These are phyloP conservation scores for Aphaenogaster floridana DNA, from an alignment of 1,140 invertebrate genomes.

Conservation along the genomic window DNA sequence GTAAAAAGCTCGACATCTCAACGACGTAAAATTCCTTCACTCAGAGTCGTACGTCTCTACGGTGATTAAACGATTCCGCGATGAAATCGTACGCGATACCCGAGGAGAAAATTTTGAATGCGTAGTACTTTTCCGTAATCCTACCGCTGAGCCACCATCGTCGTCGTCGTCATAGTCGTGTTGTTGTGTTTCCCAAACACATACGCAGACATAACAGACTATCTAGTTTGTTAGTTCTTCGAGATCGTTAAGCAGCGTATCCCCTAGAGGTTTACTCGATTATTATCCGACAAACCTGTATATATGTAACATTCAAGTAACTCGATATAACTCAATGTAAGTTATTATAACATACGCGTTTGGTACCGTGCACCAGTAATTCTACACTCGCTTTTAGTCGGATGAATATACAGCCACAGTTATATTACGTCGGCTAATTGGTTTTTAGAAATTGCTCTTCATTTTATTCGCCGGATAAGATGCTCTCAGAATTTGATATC, in stretches of 20 bases:
- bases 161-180: conserved; percentile 26
- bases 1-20: conserved; percentile 7
- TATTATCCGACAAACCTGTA: conserved; percentile 47
- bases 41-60: conserved; percentile 12
- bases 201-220: conserved; percentile 7
- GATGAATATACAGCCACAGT: neutral
- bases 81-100: neutral
- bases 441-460: neutral
- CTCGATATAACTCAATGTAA: conserved; percentile 57
- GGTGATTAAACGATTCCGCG: conserved; percentile 35
- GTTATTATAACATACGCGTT: conserved; percentile 37
- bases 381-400: conserved; percentile 15
- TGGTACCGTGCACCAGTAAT: conserved; percentile 2
- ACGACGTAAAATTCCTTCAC: conserved; percentile 18
- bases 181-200: conserved; percentile 34
- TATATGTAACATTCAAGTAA: conserved; percentile 47
- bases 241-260: conserved; percentile 63
- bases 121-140: conserved; percentile 37
- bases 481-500: neutral
- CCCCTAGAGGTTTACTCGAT: conserved; percentile 54
- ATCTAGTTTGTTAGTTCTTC: conserved; percentile 63
- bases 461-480: neutral
- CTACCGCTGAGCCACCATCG: conserved; percentile 20
- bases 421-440: conserved; percentile 1
- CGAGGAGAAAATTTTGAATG: conserved; percentile 46